phyloP scores from a whole-genome alignment of 1,140 invertebrate genomes.

The Penaeus indicus region DNA sequence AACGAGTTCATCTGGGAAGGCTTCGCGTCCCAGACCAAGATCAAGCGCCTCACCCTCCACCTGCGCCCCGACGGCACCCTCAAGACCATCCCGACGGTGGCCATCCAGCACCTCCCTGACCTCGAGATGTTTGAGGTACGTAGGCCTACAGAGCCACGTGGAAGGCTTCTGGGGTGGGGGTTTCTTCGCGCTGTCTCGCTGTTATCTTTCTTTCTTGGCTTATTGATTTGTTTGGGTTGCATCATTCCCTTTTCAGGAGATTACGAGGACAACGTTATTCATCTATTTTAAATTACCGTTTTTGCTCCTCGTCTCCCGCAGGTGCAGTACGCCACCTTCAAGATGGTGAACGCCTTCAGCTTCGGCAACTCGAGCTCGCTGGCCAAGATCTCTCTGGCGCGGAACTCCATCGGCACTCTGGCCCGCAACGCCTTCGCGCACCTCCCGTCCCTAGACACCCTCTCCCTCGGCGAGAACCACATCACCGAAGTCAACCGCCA shows the following conservation, averaged over 20 bases:
- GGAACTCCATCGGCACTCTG: conserved; percentile 78
- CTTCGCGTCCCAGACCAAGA: conserved; percentile 79
- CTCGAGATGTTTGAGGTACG: conserved; percentile 71
- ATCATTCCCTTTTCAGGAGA: no score
- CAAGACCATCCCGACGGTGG: conserved; percentile 78
- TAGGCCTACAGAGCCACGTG: conserved; percentile 35
- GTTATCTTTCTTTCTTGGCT: no score
- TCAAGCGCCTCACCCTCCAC: conserved; percentile 79
- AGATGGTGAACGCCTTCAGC: conserved; percentile 77
- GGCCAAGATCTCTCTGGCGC: conserved; percentile 77
- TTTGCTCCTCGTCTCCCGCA: conserved; percentile 63
- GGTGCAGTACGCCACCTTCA: conserved; percentile 80
- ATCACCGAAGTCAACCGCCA: conserved; percentile 80
- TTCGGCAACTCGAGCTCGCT: conserved; percentile 80
- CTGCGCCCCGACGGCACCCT: conserved; percentile 78
- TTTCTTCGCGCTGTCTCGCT: no score
- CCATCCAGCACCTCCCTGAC: conserved; percentile 77
- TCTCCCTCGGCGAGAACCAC: conserved; percentile 80
- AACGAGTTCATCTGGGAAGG: conserved; percentile 77
- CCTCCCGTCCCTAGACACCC: conserved; percentile 77
- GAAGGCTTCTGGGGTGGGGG: no score
- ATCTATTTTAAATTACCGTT: no score
- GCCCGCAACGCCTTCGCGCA: conserved; percentile 79
- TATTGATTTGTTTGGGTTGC: no score
- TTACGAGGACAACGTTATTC: no score